Base-by-base conservation (phyloP, 2,113 vertebrate genomes). In the Prionailurus bengalensis region DNA sequence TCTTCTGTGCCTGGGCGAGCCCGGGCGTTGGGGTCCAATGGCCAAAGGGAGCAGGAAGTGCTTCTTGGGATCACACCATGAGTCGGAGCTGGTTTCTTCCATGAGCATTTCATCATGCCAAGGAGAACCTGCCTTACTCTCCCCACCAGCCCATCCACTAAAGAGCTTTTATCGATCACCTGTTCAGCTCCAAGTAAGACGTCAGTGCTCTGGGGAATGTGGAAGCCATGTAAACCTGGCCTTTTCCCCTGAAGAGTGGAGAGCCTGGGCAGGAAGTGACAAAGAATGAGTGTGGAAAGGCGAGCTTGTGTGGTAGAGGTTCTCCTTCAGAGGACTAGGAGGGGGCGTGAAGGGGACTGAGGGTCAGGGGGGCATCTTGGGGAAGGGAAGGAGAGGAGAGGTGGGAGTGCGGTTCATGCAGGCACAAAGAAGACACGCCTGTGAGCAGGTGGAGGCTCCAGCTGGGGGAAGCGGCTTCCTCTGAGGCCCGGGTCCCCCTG, bases 381-480 rank as follows among this genome's bases (percentile, higher is more conserved):
- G 31, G 63, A 55, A 5, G 23, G 82, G 23, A 17, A 14, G 16
- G 58, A 78, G 23, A 14, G 51, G 45, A 13, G 25, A 42, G 73
- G 16, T 8, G 83, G 48, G 31, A 42, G 25, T 1, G 4, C 0
- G 1, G 36, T 51, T 25, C 7, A 7, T 65, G 27, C 0, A 1
- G 55, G 55, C 55, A 58, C 55, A 9, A 3, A 33, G 66, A 80
- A 21, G 45, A 13, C n/a, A 19, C 0, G 36, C 5, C 25, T 31
- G 10, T 23, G 58, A 45, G 25, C 36, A 55, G 48, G 8, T 2
- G 2, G 39, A 66, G 80, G 71, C 13, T 70, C 45, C 17, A 6
- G 27, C 27, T 51, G 74, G 1, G 29, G 7, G 23, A 13, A 2
- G 71, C 7, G 71, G 71, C 39, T 74, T 74, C 71, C 71, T 73